Conservation (phyloP, 2,888 invertebrate genomes). For the Synergus itoensis region DNA sequence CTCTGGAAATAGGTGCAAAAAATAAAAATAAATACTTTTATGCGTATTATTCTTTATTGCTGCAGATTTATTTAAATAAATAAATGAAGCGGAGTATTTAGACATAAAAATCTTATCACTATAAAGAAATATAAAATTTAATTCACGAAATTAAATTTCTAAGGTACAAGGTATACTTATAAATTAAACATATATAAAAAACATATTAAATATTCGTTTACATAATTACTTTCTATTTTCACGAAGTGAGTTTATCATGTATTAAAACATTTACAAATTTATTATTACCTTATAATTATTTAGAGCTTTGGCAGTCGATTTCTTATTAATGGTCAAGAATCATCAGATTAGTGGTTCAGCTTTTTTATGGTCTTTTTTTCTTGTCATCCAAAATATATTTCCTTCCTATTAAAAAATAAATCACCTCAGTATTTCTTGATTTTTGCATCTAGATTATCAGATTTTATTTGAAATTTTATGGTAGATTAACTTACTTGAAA, state of each 20-base stretch:
- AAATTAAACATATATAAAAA: background rate
- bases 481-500: constrained; percentile 80
- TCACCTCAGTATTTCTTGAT: background rate
- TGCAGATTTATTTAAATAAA: background rate
- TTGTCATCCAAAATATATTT: constrained; percentile 16
- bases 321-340: background rate
- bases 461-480: background rate
- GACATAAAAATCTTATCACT: background rate
- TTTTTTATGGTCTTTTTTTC: constrained; percentile 15
- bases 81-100: background rate
- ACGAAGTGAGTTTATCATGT: background rate
- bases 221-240: background rate
- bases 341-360: constrained; percentile 26
- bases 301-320: constrained; percentile 6
- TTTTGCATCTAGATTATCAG: background rate
- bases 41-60: background rate
- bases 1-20: background rate
- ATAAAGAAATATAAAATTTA: background rate
- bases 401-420: constrained; percentile 7
- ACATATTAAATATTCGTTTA: background rate
- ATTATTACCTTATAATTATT: background rate
- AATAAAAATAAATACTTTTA: background rate
- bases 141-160: background rate
- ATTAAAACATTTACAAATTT: background rate
- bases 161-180: background rate